phyloP scores from a whole-genome alignment of 2,888 invertebrate species.

The Danaus chrysippus region DNA sequence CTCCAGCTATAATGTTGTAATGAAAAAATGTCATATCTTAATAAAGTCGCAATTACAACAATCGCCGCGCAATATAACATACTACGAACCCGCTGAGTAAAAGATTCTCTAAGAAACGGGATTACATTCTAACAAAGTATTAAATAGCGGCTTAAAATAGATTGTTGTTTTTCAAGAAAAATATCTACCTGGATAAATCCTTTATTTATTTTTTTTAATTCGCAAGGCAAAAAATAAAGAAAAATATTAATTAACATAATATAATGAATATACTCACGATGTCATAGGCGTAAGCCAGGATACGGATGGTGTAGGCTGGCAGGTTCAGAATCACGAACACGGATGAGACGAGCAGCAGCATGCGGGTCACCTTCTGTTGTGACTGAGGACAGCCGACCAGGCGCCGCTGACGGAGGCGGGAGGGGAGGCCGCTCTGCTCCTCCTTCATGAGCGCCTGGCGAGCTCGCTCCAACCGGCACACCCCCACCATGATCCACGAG shows the following conservation, averaged over 20 bases:
- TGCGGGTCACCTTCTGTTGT: constrained; percentile 87
- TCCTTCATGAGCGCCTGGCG: constrained; percentile 54
- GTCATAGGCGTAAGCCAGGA: constrained; percentile 80
- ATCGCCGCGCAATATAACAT: too few species aligned
- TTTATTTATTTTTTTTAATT: neutral
- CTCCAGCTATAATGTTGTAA: too few species aligned
- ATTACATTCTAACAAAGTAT: too few species aligned
- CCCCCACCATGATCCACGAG: constrained; percentile 82
- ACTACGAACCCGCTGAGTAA: too few species aligned
- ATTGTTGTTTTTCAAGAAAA: too few species aligned
- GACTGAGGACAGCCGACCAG: constrained; percentile 63
- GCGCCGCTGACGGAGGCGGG: constrained; percentile 27
- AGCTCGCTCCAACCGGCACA: constrained; percentile 79
- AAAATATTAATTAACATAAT: neutral
- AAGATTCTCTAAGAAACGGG: too few species aligned
- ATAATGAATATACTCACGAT: constrained; percentile 57
- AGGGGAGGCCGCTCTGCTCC: constrained; percentile 26
- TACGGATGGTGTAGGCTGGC: constrained; percentile 85
- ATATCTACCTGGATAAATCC: too few species aligned
- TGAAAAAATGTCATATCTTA: too few species aligned
- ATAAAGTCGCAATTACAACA: too few species aligned
- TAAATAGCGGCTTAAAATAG: too few species aligned
- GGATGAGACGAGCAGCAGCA: constrained; percentile 89
- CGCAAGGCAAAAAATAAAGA: neutral
- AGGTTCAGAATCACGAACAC: constrained; percentile 88